Conservation (phyloP, 1,140 invertebrate species). For the Coenobita brevimanus region DNA sequence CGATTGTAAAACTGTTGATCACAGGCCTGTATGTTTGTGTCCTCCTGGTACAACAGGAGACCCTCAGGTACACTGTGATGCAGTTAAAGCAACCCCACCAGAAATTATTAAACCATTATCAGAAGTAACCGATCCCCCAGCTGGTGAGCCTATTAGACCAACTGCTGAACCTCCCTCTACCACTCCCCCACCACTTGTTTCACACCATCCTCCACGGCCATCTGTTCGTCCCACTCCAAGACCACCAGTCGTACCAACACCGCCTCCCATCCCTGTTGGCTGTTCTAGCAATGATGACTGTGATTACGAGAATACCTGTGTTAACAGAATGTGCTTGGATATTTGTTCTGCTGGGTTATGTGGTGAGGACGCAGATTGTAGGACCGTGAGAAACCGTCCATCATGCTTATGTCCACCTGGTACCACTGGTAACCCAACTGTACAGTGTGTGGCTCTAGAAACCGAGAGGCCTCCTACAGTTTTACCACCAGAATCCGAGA, state of each 20-base stretch:
- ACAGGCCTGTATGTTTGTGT: slow-evolving; percentile 82
- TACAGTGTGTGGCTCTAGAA: slow-evolving; percentile 69
- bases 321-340: slow-evolving; percentile 84
- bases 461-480: slow-evolving; percentile 29
- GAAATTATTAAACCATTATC: slow-evolving; percentile 20
- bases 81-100: slow-evolving; percentile 58
- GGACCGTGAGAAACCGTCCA: slow-evolving; percentile 53
- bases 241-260: slow-evolving; percentile 80
- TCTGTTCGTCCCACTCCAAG: slow-evolving; percentile 75
- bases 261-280: slow-evolving; percentile 47
- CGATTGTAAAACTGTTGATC: slow-evolving; percentile 85
- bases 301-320: slow-evolving; percentile 73
- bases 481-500: too few relatives aligned
- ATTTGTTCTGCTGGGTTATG: slow-evolving; percentile 88
- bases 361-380: slow-evolving; percentile 77
- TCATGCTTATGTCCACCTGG: slow-evolving; percentile 79
- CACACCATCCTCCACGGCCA: slow-evolving; percentile 28
- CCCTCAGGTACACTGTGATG: slow-evolving; percentile 79
- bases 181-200: slow-evolving; percentile 48
- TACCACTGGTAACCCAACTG: slow-evolving; percentile 88
- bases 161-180: slow-evolving; percentile 16
- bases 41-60: slow-evolving; percentile 87
- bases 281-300: slow-evolving; percentile 84
- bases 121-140: neutral
- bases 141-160: slow-evolving; percentile 16